A percentile compares a stretch with the other conserved stretches of the same genome.
phyloP scores from a whole-genome alignment of 2,888 invertebrate species.

The Mesopsocus fuscifrons region DNA sequence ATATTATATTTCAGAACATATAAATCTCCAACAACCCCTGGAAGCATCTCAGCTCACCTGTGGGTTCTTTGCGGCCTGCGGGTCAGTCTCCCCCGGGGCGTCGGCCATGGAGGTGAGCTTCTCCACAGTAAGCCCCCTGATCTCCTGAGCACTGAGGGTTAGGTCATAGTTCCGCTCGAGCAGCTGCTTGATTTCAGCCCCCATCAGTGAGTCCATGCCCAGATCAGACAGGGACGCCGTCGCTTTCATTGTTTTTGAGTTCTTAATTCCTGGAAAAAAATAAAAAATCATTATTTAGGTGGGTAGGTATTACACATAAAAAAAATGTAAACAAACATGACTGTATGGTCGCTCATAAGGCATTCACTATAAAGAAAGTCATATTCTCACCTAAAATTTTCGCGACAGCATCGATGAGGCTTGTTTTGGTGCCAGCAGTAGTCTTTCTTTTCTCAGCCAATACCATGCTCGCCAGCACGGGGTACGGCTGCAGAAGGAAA shows the following conservation, averaged over 20 bases:
- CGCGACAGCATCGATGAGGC: conserved; percentile 59
- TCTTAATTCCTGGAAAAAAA: conserved; percentile 64
- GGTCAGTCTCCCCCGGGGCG: no score
- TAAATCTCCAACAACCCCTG: no score
- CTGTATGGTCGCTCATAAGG: no score
- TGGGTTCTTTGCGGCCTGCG: conserved; percentile 20
- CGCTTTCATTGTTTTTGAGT: conserved; percentile 55
- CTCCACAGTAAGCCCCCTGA: conserved; percentile 63
- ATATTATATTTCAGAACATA: no score
- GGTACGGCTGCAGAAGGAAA: conserved; percentile 76
- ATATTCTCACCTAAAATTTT: conserved; percentile 73
- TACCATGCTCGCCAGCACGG: conserved; percentile 67
- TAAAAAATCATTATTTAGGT: background rate
- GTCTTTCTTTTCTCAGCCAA: conserved; percentile 65
- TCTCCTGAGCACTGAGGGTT: conserved; percentile 77
- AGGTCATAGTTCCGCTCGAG: conserved; percentile 84
- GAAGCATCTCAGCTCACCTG: no score
- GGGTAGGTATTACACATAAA: conserved; percentile 11
- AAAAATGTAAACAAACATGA: no score
- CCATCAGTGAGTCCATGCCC: conserved; percentile 97
- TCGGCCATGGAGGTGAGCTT: no score
- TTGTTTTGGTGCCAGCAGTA: conserved; percentile 32
- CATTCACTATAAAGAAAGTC: no score
- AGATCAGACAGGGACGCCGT: conserved; percentile 74
- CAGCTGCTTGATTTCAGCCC: conserved; percentile 94